phyloP scores from a whole-genome alignment of 2,113 vertebrate species.

The Chiloscyllium plagiosum region DNA sequence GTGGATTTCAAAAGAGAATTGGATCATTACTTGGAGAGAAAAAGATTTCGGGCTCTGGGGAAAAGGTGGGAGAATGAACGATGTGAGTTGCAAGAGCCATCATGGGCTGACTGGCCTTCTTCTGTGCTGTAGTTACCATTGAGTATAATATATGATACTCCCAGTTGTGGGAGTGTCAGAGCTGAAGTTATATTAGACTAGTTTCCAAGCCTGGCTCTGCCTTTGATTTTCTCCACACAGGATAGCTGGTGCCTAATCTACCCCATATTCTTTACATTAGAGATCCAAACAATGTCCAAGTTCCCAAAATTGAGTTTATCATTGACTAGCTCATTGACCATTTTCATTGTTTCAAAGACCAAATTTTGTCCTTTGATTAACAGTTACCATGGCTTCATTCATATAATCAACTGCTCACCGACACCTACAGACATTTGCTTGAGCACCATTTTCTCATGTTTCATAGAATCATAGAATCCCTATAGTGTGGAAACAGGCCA shows the following conservation, averaged over 20 bases:
- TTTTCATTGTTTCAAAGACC: not conserved
- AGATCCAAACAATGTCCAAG: not conserved
- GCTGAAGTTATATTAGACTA: not conserved
- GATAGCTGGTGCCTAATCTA: too few relatives aligned
- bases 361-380: not conserved
- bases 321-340: not conserved
- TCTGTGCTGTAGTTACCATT: too few relatives aligned
- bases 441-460: not conserved
- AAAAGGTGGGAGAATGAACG: too few relatives aligned
- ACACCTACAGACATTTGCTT: not conserved
- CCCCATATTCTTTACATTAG: not conserved
- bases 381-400: not conserved
- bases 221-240: not conserved
- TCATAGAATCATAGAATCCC: too few relatives aligned
- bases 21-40: too few relatives aligned
- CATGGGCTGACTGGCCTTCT: too few relatives aligned
- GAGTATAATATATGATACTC: not conserved
- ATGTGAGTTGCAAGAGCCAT: too few relatives aligned
- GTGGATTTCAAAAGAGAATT: too few relatives aligned
- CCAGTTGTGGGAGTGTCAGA: not conserved
- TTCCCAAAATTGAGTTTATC: not conserved
- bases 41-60: too few relatives aligned
- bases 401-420: not conserved
- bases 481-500: too few relatives aligned
- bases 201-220: not conserved